phyloP scores from a whole-genome alignment of 2,888 invertebrate genomes.

The Polymixis lichenea region DNA sequence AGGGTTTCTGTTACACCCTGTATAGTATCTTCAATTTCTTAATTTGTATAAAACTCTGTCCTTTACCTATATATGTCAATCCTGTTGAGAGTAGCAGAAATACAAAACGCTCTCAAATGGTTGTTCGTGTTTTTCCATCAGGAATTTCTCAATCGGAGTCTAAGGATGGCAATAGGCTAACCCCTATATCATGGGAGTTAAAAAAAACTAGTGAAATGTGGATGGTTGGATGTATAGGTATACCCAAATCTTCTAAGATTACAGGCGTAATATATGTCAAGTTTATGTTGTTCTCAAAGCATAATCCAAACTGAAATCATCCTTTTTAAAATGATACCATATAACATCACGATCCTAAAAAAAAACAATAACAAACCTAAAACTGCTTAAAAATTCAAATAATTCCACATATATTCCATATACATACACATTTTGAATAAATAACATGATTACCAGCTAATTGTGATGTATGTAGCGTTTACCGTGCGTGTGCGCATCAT shows the following conservation, averaged over 20 bases:
- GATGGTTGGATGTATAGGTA: neutral
- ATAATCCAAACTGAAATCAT: no score
- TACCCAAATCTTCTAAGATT: neutral
- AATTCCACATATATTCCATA: slow-evolving; percentile 47
- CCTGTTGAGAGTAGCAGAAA: no score
- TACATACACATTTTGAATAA: slow-evolving; percentile 38
- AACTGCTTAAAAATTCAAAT: slow-evolving; percentile 12
- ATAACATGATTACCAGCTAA: slow-evolving; percentile 33
- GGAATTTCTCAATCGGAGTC: neutral
- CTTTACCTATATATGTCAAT: no score
- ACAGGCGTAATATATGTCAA: neutral
- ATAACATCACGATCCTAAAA: neutral
- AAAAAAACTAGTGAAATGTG: neutral
- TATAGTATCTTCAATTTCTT: no score
- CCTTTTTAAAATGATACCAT: neutral
- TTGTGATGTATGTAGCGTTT: slow-evolving; percentile 53
- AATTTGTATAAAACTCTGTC: no score
- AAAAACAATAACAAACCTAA: neutral
- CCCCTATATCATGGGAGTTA: neutral
- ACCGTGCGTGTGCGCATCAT: slow-evolving; percentile 50
- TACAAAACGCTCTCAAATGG: neutral
- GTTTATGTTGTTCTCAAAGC: neutral
- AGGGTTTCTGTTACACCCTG: no score
- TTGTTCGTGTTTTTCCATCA: neutral
- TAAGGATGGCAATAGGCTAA: neutral